These are phyloP conservation scores for Sphinx pinastri DNA, from an alignment of 2,888 invertebrate genomes.

Conservation along the genomic window DNA sequence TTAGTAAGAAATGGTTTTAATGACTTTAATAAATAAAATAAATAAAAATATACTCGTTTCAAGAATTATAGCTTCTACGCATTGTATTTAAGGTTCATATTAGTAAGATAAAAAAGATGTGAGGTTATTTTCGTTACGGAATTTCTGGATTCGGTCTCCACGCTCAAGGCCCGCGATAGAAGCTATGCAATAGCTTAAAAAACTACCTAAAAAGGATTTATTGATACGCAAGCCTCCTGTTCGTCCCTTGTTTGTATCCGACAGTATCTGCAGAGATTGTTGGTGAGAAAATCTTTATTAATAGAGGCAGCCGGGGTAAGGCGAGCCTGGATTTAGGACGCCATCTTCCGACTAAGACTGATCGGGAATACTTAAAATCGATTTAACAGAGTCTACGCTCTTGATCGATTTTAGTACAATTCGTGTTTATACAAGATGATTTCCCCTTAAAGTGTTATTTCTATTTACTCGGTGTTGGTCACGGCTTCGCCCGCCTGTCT, in stretches of 20 bases:
- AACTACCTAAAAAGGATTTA: neutral
- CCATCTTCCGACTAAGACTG: slow-evolving; percentile 59
- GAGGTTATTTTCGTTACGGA: too few relatives aligned
- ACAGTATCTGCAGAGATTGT: slow-evolving; percentile 45
- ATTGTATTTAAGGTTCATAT: too few relatives aligned
- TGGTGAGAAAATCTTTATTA: slow-evolving; percentile 75
- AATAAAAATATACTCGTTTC: too few relatives aligned
- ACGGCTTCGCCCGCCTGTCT: too few relatives aligned
- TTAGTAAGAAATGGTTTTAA: too few relatives aligned
- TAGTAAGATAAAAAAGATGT: too few relatives aligned
- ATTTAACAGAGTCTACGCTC: slow-evolving; percentile 34
- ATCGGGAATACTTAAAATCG: slow-evolving; percentile 52
- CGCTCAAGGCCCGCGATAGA: too few relatives aligned
- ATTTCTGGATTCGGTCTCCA: too few relatives aligned
- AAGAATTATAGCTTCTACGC: too few relatives aligned
- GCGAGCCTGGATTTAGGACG: slow-evolving; percentile 35
- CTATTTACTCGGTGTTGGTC: neutral
- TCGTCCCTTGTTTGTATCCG: neutral
- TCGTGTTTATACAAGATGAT: too few relatives aligned
- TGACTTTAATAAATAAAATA: too few relatives aligned
- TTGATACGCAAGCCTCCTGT: neutral
- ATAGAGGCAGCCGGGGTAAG: slow-evolving; percentile 51
- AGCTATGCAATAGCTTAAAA: too few relatives aligned
- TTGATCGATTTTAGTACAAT: neutral
- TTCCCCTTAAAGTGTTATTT: neutral